Percentiles rank a stretch among this genome's conserved stretches.
Conservation (phyloP, 2,888 invertebrate species). For the Calameuta idolon region DNA sequence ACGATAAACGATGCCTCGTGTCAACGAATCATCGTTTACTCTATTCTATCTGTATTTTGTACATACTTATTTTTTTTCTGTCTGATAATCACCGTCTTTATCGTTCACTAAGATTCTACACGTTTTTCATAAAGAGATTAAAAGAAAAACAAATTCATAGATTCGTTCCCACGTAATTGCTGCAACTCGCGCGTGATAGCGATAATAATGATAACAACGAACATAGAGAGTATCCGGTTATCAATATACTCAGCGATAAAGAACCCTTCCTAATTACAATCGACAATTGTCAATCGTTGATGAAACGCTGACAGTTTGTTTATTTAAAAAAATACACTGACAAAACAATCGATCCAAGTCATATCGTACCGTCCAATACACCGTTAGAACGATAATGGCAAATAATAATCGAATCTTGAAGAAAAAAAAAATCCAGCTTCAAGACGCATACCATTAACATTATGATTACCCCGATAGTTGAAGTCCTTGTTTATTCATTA, state of each 20-base stretch:
- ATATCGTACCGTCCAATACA: not conserved
- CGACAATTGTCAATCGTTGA: not conserved
- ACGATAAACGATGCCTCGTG: slow-evolving; percentile 34
- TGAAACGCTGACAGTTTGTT: not conserved
- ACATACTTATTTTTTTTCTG: slow-evolving; percentile 12
- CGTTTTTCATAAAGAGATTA: not conserved
- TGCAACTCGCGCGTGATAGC: not conserved
- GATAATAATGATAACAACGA: not conserved
- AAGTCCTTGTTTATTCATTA: not conserved
- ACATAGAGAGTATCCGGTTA: not conserved
- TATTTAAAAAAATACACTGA: not conserved
- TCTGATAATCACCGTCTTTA: not conserved
- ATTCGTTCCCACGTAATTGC: not conserved
- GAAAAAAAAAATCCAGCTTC: not conserved
- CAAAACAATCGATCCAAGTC: not conserved
- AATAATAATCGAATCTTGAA: not conserved
- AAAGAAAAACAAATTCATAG: not conserved
- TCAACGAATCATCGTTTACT: slow-evolving; percentile 11
- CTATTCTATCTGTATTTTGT: slow-evolving; percentile 22
- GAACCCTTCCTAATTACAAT: not conserved
- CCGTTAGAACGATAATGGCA: not conserved
- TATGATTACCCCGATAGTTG: not conserved
- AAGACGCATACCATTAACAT: not conserved
- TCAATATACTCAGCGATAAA: not conserved
- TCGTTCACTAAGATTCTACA: not conserved